Conservation (phyloP, 2,888 invertebrate genomes). For the Pristionchus maxplancki region DNA sequence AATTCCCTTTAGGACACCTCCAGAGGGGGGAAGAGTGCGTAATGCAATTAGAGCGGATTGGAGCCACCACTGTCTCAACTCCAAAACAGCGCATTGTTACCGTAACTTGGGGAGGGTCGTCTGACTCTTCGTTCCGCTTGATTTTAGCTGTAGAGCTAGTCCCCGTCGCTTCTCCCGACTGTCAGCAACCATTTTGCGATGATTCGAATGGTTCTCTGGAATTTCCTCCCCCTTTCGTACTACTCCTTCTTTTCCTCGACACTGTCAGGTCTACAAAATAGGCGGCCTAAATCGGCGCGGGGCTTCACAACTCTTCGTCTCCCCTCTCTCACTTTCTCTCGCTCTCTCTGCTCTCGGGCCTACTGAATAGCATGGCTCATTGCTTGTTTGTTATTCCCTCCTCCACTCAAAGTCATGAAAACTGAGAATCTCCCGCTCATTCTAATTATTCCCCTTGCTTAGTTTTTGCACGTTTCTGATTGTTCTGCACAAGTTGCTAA, state of each 20-base stretch:
- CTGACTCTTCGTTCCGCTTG: neutral
- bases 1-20: constrained; percentile 42
- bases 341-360: neutral
- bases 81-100: neutral
- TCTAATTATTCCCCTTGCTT: neutral
- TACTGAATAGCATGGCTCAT: neutral
- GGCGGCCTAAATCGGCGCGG: neutral
- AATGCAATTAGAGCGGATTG: constrained; percentile 29
- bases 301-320: neutral
- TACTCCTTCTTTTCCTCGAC: neutral
- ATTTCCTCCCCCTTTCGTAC: constrained; percentile 12
- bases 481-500: too few relatives aligned
- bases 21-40: constrained; percentile 20
- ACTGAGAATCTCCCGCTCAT: neutral
- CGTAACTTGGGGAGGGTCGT: neutral
- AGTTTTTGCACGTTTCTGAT: neutral
- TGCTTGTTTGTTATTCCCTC: constrained; percentile 1
- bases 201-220: neutral
- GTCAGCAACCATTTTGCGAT: neutral
- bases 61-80: neutral
- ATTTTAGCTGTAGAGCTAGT: too few relatives aligned
- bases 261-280: neutral
- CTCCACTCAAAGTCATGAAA: neutral
- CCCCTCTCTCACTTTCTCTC: neutral
- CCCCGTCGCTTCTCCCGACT: neutral